Conservation (phyloP, 2,113 vertebrate genomes). For the Pollimyrus isidori region DNA sequence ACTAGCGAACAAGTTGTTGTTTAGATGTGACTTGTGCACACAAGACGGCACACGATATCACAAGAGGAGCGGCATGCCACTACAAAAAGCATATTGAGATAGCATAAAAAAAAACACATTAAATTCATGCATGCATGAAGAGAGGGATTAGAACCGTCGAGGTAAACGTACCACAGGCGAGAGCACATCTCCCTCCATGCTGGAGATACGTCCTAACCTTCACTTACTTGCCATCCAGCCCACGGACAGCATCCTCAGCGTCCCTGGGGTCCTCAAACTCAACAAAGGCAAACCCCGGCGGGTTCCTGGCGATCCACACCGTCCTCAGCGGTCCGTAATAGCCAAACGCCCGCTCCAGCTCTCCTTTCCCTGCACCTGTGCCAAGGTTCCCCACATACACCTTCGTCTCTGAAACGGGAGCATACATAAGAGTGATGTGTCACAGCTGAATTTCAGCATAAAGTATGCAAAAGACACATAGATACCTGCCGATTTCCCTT, state of each 20-base stretch:
- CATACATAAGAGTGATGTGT: neutral
- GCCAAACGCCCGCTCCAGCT: conserved; percentile 79
- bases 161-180: neutral
- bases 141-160: neutral
- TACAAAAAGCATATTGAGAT: neutral
- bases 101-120: neutral
- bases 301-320: conserved; percentile 82
- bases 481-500: neutral
- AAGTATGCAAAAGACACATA: no score
- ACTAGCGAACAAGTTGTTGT: neutral
- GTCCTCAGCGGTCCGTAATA: conserved; percentile 79
- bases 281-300: conserved; percentile 77
- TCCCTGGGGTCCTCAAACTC: conserved; percentile 75
- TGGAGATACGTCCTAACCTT: neutral
- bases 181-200: neutral
- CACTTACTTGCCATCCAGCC: conserved; percentile 74
- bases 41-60: neutral
- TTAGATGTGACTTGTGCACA: neutral
- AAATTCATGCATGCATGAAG: neutral
- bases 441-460: no score
- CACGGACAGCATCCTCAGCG: conserved; percentile 69
- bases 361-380: conserved; percentile 76
- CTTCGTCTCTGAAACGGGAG: conserved; percentile 64
- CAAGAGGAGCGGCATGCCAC: neutral
- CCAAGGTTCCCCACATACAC: conserved; percentile 83